Conservation (phyloP, 2,113 vertebrate genomes). For the Anarrhichthys ocellatus region DNA sequence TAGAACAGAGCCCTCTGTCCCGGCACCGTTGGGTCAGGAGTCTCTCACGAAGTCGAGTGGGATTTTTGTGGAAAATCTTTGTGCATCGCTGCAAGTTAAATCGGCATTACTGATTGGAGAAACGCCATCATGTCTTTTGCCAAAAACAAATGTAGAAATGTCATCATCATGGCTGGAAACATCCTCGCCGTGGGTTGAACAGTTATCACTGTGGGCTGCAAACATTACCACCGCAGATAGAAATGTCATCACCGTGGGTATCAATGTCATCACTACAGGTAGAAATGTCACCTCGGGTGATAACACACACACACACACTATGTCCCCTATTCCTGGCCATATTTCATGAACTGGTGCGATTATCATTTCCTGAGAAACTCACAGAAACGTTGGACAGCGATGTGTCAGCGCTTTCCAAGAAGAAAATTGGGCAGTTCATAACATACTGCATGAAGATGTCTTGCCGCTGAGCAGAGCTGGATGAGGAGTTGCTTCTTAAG, state of each 20-base stretch:
- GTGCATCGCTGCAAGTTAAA: background rate
- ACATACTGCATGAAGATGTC: conserved; percentile 53
- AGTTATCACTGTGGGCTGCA: conserved; percentile 26
- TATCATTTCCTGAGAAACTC: conserved; percentile 29
- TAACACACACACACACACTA: conserved; percentile 18
- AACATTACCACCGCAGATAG: conserved; percentile 42
- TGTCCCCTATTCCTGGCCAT: conserved; percentile 16
- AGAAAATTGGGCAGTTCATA: conserved; percentile 40
- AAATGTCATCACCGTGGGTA: conserved; percentile 56
- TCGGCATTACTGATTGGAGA: background rate
- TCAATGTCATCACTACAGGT: conserved; percentile 58
- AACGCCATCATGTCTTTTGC: background rate
- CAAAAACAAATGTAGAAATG: background rate
- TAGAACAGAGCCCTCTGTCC: background rate
- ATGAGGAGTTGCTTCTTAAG: conserved; percentile 64
- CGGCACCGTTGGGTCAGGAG: background rate
- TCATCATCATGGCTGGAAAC: conserved; percentile 8
- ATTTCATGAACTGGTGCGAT: conserved; percentile 38
- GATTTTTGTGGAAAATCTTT: background rate
- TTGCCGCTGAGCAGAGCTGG: conserved; percentile 40
- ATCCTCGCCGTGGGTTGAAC: conserved; percentile 15
- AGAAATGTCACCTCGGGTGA: conserved; percentile 37
- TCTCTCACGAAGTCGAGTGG: background rate
- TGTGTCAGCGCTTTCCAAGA: conserved; percentile 23
- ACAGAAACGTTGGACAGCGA: conserved; percentile 1